A percentile compares a stretch with the other conserved stretches of the same genome.
Conservation (phyloP, 2,797 vertebrate species). For the Gymnodraco acuticeps region DNA sequence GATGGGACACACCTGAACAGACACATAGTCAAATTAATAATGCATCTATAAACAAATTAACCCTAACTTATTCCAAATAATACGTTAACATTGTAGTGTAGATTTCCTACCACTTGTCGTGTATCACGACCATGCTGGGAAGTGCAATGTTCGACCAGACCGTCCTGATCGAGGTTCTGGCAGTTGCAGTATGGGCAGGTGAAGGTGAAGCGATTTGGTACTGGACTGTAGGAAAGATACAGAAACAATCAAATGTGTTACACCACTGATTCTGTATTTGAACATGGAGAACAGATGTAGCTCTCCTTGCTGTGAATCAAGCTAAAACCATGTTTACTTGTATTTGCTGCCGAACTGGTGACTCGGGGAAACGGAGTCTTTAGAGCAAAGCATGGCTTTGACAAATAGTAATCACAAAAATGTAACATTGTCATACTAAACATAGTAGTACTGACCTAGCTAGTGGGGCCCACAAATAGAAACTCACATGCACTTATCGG, state of each 20-base stretch:
- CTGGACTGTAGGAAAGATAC: conserved; percentile 79
- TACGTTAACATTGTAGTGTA: background rate
- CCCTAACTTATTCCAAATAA: background rate
- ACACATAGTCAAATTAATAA: conserved; percentile 3
- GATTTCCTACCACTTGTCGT: conserved; percentile 91
- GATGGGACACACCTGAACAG: conserved; percentile 94
- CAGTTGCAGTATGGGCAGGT: conserved; percentile 95
- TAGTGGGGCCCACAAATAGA: no score
- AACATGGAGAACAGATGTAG: background rate
- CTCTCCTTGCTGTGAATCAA: background rate
- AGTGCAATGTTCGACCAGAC: conserved; percentile 96
- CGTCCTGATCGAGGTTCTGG: conserved; percentile 97
- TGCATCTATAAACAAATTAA: conserved; percentile 3
- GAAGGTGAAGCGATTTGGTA: conserved; percentile 97
- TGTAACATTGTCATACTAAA: background rate
- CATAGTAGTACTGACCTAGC: background rate
- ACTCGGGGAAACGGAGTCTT: background rate
- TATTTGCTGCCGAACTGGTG: no score
- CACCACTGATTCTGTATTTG: background rate
- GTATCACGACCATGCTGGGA: conserved; percentile 90
- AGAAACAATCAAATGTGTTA: background rate
- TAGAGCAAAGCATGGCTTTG: no score
- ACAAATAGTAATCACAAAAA: background rate
- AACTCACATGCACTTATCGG: no score
- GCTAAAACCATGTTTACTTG: no score